Evolutionary conservation across 37 sponge, comb jelly and placozoan genomes (phyloP), one percentile per base, ranked within the genome.

Genomic region (Oscarella lobularis): DNA sequence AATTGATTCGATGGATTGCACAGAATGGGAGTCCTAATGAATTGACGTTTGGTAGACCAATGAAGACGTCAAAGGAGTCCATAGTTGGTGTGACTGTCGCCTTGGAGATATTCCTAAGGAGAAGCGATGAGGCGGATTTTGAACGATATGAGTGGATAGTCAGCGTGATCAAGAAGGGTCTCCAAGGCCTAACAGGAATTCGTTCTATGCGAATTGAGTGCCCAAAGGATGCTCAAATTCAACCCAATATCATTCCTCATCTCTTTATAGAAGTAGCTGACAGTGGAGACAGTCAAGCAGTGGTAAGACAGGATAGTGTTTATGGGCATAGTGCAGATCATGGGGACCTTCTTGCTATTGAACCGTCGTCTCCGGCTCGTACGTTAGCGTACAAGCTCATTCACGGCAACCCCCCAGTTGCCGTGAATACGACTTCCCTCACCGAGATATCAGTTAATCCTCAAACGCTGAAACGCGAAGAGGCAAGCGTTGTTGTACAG

Each of bases 241-340:
- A 68, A 14, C 71, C 71, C 6, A 68, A 14, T 35, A 29, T 5
- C 6, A 68, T 68, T 34, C 71, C 71, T 20, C 29, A 35, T 5
- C 71, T 68, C 35, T 68, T 34, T 35, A 68, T 68, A 5, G 71
- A 68, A 32, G 4, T 68, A 34, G 33, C 71, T 68, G 71, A 4
- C 6, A 68, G 31, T 5, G 33, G 71, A 68, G 31, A 68, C 33
- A 35, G 35, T 5, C 31, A 5, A 29, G 35, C 71, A 5, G 35
- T 35, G 6, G 5, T 29, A 5, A 20, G 4, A 5, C 29, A 68
- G 6, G 33, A 5, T 68, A 5, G 6, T 5, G 6, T 68, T 68
- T 4, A 68, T 68, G 71, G 6, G 6, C 35, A 68, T 68, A 35
- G 33, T 20, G 31, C 33, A 20, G 71, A 68, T 14, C 71, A 68